Percentiles rank a stretch among this genome's conserved stretches.
Evolutionary conservation across 2,113 vertebrate species (phyloP).

Genomic region (Mustela nigripes): DNA sequence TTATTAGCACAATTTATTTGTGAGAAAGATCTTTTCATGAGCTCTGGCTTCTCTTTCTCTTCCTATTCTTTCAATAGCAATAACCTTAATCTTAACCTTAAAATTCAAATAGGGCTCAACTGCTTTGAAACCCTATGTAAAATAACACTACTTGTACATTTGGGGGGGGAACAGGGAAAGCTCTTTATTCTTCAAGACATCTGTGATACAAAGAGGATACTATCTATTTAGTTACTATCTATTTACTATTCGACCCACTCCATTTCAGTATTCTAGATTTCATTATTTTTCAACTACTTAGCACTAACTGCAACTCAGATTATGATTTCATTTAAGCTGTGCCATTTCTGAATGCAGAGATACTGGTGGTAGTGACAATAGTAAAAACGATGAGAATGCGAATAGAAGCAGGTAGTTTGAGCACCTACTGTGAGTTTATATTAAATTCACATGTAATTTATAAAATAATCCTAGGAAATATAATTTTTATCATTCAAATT

Average conservation of each 20-base stretch:
- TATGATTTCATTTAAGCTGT: background rate
- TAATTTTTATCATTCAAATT: background rate
- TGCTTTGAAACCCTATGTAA: background rate
- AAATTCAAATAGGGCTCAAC: background rate
- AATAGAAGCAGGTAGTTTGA: slow-evolving; percentile 7
- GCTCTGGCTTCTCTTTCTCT: background rate
- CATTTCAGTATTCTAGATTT: background rate
- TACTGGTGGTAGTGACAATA: background rate
- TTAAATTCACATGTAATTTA: background rate
- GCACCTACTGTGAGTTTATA: background rate
- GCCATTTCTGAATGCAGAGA: background rate
- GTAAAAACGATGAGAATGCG: background rate
- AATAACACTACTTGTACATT: background rate
- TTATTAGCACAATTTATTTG: background rate
- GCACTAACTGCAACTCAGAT: background rate
- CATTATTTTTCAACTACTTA: slow-evolving; percentile 48
- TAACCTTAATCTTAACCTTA: slow-evolving; percentile 24
- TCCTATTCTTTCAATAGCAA: background rate
- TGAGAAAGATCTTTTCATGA: slow-evolving; percentile 21
- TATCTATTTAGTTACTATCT: background rate
- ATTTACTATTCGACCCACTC: background rate
- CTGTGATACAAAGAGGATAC: background rate
- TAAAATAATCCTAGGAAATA: background rate
- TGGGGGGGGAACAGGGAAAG: background rate
- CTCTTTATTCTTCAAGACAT: background rate